Evolutionary conservation across 2,888 invertebrate genomes (phyloP), one percentile per base, ranked within the genome.

Genomic region (Argyresthia albistria): DNA sequence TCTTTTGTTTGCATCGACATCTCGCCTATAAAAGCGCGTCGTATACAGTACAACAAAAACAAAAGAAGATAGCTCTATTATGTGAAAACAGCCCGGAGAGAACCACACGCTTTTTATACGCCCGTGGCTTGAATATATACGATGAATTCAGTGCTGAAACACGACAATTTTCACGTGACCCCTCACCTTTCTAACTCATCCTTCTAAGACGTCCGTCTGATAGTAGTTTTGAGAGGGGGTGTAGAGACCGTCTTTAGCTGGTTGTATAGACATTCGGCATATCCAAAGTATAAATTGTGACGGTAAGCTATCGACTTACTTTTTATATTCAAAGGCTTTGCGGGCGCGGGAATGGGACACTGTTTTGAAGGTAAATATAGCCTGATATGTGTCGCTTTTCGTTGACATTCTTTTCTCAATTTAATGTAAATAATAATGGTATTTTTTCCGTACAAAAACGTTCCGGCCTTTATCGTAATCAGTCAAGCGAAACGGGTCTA

Each of bases 281-380:
- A 87, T 81, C 82, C 80, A 80, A 81, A 82, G 86, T 84, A 87
- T 87, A 87, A 87, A 87, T 87, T 87, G 74, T 66, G 63, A 62
- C 74, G 71, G 83, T 86, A 86, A 87, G 87, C 86, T 86, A 86
- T 87, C 81, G 86, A 83, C 86, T 87, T 87, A 84, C 80, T 84
- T 86, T 86, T 86, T 87, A 86, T 86, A 84, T 83, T 78, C 83
- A 65, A 67, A 66, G 69, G 73, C 78, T 79, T 78, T 81, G 80
- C 70, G 73, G 74, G 75, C 70, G 65, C 63, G 69, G 65, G 74
- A 79, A 83, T 80, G 78, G 79, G 67, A 76, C 66, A 74, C 76
- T 86, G 83, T 87, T 86, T 83, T 80, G 65, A 78, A 76, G 74
- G 76, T 77, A 86, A 86, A 87, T 83, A 84, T 63, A 65, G 66